Evolutionary conservation across 2,888 invertebrate genomes (phyloP).

Genomic region (Parnassius glacialis): DNA sequence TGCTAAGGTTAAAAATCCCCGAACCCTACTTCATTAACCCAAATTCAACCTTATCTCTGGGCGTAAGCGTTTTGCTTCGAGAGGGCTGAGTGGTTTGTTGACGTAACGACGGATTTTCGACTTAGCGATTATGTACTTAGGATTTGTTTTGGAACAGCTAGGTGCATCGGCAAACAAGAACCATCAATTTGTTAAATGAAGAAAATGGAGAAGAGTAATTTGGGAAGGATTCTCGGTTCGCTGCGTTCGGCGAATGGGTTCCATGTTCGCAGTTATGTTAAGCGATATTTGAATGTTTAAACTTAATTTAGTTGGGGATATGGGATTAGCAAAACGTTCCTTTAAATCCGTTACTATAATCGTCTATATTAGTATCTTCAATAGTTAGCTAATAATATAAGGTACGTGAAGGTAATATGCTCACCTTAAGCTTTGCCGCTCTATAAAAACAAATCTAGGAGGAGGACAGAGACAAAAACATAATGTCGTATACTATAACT

Average conservation of each 20-base stretch:
- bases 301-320: conserved; percentile 37
- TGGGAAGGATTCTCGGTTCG: conserved; percentile 58
- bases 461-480: too few relatives aligned
- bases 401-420: too few relatives aligned
- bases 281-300: conserved; percentile 41
- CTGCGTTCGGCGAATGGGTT: conserved; percentile 45
- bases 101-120: conserved; percentile 43
- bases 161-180: conserved; percentile 46
- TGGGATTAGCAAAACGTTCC: conserved; percentile 13
- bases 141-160: conserved; percentile 42
- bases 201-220: conserved; percentile 75
- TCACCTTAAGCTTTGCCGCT: too few relatives aligned
- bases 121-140: conserved; percentile 43
- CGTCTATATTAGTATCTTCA: too few relatives aligned
- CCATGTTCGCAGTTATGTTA: conserved; percentile 56
- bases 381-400: too few relatives aligned
- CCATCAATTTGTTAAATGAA: conserved; percentile 80
- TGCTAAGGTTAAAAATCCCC: conserved; percentile 67
- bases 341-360: neutral
- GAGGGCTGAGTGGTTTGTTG: conserved; percentile 30
- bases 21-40: conserved; percentile 47
- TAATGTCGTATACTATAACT: too few relatives aligned
- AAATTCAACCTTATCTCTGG: conserved; percentile 74
- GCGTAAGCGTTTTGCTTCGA: conserved; percentile 53
- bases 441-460: too few relatives aligned